A percentile compares a stretch with the other conserved stretches of the same genome.
These are phyloP conservation scores for Sternotherus odoratus DNA, from an alignment of 2,797 vertebrate genomes.

Conservation along the genomic window DNA sequence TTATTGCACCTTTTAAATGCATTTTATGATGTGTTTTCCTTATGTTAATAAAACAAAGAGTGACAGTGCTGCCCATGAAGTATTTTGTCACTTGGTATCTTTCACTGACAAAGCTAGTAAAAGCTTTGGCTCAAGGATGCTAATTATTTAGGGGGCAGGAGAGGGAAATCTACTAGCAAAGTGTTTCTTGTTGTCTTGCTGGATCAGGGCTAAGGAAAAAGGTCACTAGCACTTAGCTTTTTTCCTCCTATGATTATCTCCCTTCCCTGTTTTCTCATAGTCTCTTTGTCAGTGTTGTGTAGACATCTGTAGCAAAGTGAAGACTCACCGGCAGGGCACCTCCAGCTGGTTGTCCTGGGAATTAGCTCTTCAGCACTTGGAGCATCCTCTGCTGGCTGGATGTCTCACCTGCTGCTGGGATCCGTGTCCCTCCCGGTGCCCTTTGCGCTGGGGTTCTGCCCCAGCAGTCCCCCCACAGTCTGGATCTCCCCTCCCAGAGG, in stretches of 20 bases:
- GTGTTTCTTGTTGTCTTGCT: background rate
- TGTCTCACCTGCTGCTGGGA: too few relatives aligned
- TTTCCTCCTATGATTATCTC: background rate
- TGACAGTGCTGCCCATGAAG: background rate
- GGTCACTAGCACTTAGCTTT: background rate
- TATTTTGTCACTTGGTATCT: background rate
- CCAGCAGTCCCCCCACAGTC: too few relatives aligned
- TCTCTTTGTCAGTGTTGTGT: background rate
- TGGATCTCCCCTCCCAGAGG: too few relatives aligned
- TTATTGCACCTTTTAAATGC: constrained; percentile 59
- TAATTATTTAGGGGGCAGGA: background rate
- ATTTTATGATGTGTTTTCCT: constrained; percentile 30
- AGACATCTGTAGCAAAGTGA: background rate
- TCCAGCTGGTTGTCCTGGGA: too few relatives aligned
- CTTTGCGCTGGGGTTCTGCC: too few relatives aligned
- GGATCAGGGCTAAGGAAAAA: background rate
- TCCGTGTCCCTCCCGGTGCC: too few relatives aligned
- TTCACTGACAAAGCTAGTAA: background rate
- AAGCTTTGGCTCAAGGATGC: background rate
- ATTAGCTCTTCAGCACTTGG: too few relatives aligned
- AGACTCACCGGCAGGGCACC: too few relatives aligned
- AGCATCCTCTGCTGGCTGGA: too few relatives aligned
- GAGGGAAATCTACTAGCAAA: background rate
- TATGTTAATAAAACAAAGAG: background rate
- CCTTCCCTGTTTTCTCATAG: background rate